Conservation (phyloP, 2,888 invertebrate species). For the Caenorhabditis angaria region DNA sequence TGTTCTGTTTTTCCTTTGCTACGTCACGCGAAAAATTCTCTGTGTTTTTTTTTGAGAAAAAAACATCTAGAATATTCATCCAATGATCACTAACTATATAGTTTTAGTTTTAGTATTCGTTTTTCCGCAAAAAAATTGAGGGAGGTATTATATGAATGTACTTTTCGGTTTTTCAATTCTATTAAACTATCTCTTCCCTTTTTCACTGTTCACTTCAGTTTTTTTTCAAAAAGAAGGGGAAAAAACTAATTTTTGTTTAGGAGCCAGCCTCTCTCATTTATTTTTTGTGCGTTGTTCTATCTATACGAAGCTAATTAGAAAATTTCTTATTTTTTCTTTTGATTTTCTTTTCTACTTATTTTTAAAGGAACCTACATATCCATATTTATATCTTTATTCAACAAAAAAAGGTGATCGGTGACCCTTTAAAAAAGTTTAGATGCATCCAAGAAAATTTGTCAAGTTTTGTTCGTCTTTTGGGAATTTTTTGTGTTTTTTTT, state of each 20-base stretch:
- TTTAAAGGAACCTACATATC: neutral
- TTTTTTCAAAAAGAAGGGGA: neutral
- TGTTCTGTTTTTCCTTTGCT: too few species aligned
- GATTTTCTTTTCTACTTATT: neutral
- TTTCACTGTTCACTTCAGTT: neutral
- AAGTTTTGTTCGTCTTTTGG: neutral
- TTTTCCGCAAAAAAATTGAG: too few species aligned
- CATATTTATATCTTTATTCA: neutral
- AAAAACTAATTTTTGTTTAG: constrained; percentile 6
- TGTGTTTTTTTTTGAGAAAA: too few species aligned
- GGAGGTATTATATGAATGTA: too few species aligned
- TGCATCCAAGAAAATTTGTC: neutral
- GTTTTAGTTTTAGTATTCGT: too few species aligned
- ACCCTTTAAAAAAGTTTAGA: neutral
- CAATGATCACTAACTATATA: too few species aligned
- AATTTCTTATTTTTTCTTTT: neutral
- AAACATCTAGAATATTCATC: too few species aligned
- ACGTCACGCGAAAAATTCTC: too few species aligned
- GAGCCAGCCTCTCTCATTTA: neutral
- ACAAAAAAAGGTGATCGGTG: neutral
- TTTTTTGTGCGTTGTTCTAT: neutral
- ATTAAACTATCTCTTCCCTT: neutral
- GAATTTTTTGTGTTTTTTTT: neutral
- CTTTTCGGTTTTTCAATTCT: too few species aligned
- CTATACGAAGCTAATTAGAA: constrained; percentile 4